phyloP scores from a whole-genome alignment of 2,797 vertebrate species.

The Macropodus opercularis region DNA sequence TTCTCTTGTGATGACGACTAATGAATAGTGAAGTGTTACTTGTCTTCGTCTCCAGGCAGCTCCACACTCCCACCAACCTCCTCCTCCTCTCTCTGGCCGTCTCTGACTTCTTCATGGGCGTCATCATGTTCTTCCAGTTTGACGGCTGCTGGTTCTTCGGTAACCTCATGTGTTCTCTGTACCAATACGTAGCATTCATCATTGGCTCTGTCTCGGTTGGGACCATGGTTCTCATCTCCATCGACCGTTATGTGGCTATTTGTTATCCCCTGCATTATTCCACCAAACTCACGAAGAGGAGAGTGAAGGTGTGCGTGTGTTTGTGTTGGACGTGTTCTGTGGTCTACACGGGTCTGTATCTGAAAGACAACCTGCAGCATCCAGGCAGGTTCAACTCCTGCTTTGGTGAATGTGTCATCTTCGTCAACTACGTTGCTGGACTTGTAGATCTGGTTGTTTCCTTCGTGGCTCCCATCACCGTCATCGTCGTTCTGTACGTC shows the following conservation, averaged over 20 bases:
- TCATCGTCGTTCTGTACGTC: slow-evolving; percentile 46
- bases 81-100: slow-evolving; percentile 38
- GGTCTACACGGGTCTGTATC: slow-evolving; percentile 13
- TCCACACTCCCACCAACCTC: slow-evolving; percentile 27
- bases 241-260: no score
- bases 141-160: background rate
- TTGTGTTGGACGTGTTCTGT: slow-evolving; percentile 47
- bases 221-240: no score
- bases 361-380: slow-evolving; percentile 37
- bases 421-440: slow-evolving; percentile 5
- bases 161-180: slow-evolving; percentile 8
- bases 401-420: background rate
- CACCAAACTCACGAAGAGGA: slow-evolving; percentile 26
- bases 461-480: slow-evolving; percentile 12
- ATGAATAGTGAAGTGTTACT: no score
- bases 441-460: slow-evolving; percentile 33
- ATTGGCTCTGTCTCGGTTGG: no score
- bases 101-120: slow-evolving; percentile 9
- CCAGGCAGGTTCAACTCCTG: slow-evolving; percentile 55
- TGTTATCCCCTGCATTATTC: background rate
- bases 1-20: no score
- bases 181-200: background rate
- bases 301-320: slow-evolving; percentile 6
- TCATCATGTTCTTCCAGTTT: background rate
- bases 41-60: background rate